A percentile compares a stretch with the other conserved stretches of the same genome.
Conservation (phyloP, 2,888 invertebrate genomes). For the Parthenolecanium corni region DNA sequence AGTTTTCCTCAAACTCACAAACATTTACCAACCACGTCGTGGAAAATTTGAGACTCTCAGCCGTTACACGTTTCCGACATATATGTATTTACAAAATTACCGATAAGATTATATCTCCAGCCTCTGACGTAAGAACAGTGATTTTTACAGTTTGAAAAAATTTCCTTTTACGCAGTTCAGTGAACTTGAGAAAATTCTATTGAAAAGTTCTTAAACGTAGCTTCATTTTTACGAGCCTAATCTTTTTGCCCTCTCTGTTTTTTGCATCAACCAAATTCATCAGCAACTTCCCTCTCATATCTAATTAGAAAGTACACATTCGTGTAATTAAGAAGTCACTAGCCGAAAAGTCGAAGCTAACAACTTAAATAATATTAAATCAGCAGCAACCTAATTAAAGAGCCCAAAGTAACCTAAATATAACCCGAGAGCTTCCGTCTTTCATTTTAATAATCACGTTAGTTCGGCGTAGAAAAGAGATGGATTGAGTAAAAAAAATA, state of each 20-base stretch:
- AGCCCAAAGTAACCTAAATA: slow-evolving; percentile 26
- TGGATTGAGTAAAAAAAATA: neutral
- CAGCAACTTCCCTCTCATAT: neutral
- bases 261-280: neutral
- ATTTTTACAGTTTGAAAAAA: too few relatives aligned
- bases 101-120: too few relatives aligned
- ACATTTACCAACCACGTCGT: too few relatives aligned
- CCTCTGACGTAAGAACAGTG: too few relatives aligned
- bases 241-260: neutral
- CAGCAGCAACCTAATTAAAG: slow-evolving; percentile 28
- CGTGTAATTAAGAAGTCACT: slow-evolving; percentile 17
- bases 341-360: slow-evolving; percentile 21
- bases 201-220: neutral
- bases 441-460: slow-evolving; percentile 29
- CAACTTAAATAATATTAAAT: slow-evolving; percentile 24
- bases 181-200: neutral
- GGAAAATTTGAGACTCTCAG: too few relatives aligned
- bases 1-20: too few relatives aligned
- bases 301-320: slow-evolving; percentile 1
- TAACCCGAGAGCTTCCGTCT: slow-evolving; percentile 29
- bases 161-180: neutral
- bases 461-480: neutral
- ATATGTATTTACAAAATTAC: too few relatives aligned
- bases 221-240: neutral
- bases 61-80: too few relatives aligned